Percentiles rank a stretch among this genome's conserved stretches.
Evolutionary conservation across 2,888 invertebrate genomes (phyloP).

Genomic region (Emesis furor): DNA sequence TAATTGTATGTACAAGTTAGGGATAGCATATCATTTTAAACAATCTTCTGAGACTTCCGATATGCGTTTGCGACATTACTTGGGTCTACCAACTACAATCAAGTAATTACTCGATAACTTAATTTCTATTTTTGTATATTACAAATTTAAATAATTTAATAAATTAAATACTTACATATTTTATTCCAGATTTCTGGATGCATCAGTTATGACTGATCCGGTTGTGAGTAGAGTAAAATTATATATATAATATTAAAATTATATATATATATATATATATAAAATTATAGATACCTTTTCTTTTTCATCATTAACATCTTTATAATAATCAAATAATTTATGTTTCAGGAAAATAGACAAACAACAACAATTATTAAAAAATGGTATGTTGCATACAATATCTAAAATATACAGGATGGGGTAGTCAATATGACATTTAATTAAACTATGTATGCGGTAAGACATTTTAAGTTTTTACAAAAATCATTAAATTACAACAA

Average conservation of each 20-base stretch:
- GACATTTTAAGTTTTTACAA: no score
- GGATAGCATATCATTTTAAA: conserved; percentile 93
- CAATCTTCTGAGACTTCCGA: conserved; percentile 93
- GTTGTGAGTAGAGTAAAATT: conserved; percentile 79
- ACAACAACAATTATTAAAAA: conserved; percentile 84
- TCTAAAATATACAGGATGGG: no score
- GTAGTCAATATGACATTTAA: no score
- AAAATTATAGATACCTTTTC: no score
- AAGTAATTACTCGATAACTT: conserved; percentile 79
- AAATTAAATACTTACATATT: conserved; percentile 22
- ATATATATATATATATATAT: no score
- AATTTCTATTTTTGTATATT: not conserved
- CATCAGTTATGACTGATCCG: conserved; percentile 92
- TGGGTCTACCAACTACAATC: conserved; percentile 86
- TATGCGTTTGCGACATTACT: conserved; percentile 91
- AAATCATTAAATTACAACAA: no score
- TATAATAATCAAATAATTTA: conserved; percentile 36
- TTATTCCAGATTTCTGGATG: conserved; percentile 88
- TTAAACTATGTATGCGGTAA: no score
- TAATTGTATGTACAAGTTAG: conserved; percentile 92
- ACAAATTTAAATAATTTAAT: not conserved
- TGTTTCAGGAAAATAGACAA: conserved; percentile 81
- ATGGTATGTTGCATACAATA: conserved; percentile 80
- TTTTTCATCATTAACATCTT: not conserved
- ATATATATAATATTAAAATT: not conserved